Base-by-base conservation (phyloP, 1,140 invertebrate genomes). In the Asobara japonica region DNA sequence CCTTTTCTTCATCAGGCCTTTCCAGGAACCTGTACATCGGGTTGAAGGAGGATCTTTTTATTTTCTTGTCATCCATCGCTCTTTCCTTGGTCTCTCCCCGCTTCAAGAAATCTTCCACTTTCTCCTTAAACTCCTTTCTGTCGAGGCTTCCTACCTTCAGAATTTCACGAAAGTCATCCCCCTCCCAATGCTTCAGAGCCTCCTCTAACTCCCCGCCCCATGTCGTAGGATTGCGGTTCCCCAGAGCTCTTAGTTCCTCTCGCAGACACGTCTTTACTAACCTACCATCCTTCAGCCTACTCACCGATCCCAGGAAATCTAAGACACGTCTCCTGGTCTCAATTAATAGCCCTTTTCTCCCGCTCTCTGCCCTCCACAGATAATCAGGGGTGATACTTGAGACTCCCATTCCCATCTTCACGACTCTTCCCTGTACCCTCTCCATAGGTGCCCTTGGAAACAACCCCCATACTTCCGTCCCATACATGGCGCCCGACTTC, bases 381-480 rank as follows among this genome's bases (percentile, higher is more conserved):
- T 67, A 67, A 8, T 25, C 41, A 3, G 18, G 45, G 18, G 45
- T 51, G 6, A 18, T 11, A 4, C 16, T 51, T 5, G 16, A 20
- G 4, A 67, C 10, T 27, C 65, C 38, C 29, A 67, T 29, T 7
- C 5, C 36, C 65, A 36, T 45, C 20, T 67, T 67, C 10, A 22
- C 20, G n/a, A 45, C 38, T 38, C 31, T 65, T 8, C 27, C 38
- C 8, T 41, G 36, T 7, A 45, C 45, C 20, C n/a, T 22, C 38
- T 65, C 31, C 20, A 65, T 16, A 2, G n/a, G n/a, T 2, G 48
- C 30, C 67, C 45, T 65, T 65, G 38, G 48, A 51, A 18, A 33
- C 48, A 61, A 70, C 13, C 74, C 69, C 66, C 69, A 72, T 7
- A 74, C 56, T 45, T 68, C 56, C 0, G 29, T 51, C 20, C 71